Percentiles rank a stretch among this genome's conserved stretches.
These are phyloP conservation scores for Pristionchus entomophagus DNA, from an alignment of 2,888 invertebrate species.

Conservation along the genomic window DNA sequence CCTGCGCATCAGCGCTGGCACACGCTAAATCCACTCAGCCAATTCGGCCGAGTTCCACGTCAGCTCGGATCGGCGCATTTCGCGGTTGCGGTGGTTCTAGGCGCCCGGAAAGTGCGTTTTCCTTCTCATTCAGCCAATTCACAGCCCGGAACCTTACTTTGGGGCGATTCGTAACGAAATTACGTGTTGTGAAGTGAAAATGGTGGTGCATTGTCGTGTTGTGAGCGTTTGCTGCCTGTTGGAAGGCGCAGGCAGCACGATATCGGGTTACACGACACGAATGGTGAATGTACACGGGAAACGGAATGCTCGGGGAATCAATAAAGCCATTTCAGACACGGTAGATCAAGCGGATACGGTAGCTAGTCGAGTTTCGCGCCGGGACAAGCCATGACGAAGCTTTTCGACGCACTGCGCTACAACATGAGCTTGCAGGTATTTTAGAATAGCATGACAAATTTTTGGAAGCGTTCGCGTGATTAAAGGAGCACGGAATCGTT, in stretches of 20 bases:
- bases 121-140: not conserved
- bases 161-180: not conserved
- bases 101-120: not conserved
- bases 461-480: not conserved
- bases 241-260: not conserved
- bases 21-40: conserved; percentile 45
- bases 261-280: conserved; percentile 16
- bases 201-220: not conserved
- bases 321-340: not conserved
- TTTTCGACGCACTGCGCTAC: conserved; percentile 50
- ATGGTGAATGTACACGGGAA: too few relatives aligned
- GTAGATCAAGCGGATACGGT: conserved; percentile 26
- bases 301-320: not conserved
- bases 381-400: conserved; percentile 47
- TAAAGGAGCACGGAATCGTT: not conserved
- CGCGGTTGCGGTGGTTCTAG: conserved; percentile 20
- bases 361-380: not conserved
- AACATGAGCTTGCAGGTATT: conserved; percentile 53
- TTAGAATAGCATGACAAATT: too few relatives aligned
- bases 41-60: conserved; percentile 50
- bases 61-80: conserved; percentile 40
- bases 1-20: conserved; percentile 47
- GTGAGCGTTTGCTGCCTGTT: not conserved
- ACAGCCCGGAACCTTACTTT: not conserved
- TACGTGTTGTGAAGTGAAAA: not conserved